These are phyloP conservation scores for Hydrozoanthus gracilis DNA, from an alignment of 92 coral and sea anemone genomes.

Conservation along the genomic window DNA sequence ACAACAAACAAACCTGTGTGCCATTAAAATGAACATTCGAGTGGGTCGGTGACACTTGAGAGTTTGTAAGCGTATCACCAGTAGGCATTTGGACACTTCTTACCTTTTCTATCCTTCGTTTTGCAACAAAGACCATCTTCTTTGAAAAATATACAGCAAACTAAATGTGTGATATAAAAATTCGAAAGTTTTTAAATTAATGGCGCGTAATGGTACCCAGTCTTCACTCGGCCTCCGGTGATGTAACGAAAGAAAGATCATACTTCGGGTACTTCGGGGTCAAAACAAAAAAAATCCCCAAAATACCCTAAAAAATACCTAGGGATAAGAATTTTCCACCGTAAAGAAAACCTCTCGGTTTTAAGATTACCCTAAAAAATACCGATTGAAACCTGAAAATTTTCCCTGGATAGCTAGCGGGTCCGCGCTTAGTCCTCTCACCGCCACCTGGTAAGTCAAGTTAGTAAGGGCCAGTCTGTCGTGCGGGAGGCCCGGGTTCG, in stretches of 20 bases:
- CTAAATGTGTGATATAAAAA: not conserved
- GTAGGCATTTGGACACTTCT: not conserved
- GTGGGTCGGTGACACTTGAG: slow-evolving; percentile 21
- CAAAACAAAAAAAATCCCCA: no score
- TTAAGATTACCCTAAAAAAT: no score
- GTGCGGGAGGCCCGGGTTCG: slow-evolving; percentile 50
- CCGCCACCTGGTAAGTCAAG: no score
- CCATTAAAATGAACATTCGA: not conserved
- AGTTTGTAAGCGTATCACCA: not conserved
- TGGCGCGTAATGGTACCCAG: slow-evolving; percentile 21
- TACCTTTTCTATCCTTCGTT: not conserved
- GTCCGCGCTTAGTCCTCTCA: no score
- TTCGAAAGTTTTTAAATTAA: not conserved
- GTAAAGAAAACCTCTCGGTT: no score
- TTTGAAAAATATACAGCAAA: not conserved
- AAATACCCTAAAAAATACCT: no score
- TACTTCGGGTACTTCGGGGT: no score
- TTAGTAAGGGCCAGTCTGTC: slow-evolving; percentile 32
- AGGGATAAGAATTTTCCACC: no score
- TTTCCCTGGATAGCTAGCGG: no score
- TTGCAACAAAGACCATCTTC: not conserved
- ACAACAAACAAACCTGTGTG: slow-evolving; percentile 16
- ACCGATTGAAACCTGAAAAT: no score
- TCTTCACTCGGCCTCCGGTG: not conserved
- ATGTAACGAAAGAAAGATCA: not conserved